Base-by-base conservation (phyloP, 1,140 invertebrate species). In the Conopomorpha cramerella region DNA sequence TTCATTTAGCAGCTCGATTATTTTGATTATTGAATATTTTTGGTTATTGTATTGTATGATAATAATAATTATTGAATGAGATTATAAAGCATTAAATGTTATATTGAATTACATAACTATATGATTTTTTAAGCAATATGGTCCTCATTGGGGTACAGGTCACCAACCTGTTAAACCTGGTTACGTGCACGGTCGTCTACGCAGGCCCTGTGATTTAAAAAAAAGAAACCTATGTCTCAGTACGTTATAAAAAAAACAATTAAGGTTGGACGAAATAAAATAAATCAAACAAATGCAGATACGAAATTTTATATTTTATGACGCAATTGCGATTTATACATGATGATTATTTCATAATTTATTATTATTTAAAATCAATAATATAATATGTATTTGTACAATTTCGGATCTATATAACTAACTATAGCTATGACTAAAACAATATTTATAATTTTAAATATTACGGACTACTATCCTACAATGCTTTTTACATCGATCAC, bases 281-380 rank as follows among this genome's bases (percentile, higher is more conserved):
- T 53, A 46, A 40, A 60, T 3, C 29, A 37, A 32, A 43, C 15
- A 15, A 34, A 36, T 40, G 29, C 67, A 73, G 61, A 74, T 67
- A 73, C 55, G 59, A 74, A 74, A 71, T 58, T 66, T 68, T 73
- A 62, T 68, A 71, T 73, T 71, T 67, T 70, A 65, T 62, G 43
- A 70, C 51, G 67, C 66, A 58, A 68, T 68, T 68, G 60, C 61
- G 66, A 64, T 62, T 74, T 74, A 71, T 74, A 71, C 70, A 74
- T 65, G 64, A 64, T 58, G 66, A 71, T 71, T 70, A 71, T 70
- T 67, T 71, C 67, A 65, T 64, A 62, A 51, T 65, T 68, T 49
- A 61, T 64, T 64, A 56, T 57, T 55, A 48, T 59, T 64, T 29
- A 70, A 65, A 68, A 66, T 61, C 55, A 60, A 71, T 70, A 72